These are phyloP conservation scores for Zeugodacus cucurbitae DNA, from an alignment of 1,140 invertebrate genomes.

Conservation along the genomic window DNA sequence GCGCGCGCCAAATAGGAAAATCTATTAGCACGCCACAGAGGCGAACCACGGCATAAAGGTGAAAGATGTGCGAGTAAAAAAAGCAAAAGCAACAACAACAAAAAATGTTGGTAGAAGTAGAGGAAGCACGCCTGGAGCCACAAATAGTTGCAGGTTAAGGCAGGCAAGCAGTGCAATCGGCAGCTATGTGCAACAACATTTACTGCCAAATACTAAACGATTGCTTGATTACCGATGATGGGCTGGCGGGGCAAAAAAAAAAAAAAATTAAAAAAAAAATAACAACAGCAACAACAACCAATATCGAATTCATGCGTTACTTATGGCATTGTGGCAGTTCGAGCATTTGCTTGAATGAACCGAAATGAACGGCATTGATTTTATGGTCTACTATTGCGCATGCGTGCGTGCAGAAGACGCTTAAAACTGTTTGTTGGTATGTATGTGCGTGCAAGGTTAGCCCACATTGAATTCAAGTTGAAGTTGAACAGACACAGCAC, in stretches of 20 bases:
- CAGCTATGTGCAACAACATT: conserved; percentile 13
- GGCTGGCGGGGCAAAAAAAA: neutral
- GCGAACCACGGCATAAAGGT: neutral
- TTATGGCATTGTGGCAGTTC: neutral
- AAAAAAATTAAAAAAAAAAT: too few relatives aligned
- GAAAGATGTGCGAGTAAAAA: neutral
- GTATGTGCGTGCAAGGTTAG: neutral
- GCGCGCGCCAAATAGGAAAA: conserved; percentile 12
- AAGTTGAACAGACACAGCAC: neutral
- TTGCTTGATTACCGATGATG: neutral
- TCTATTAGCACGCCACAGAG: neutral
- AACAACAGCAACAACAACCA: too few relatives aligned
- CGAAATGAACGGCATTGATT: neutral
- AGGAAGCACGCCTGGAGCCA: neutral
- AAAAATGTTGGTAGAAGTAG: neutral
- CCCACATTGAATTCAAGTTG: neutral
- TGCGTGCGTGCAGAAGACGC: neutral
- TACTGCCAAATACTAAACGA: conserved; percentile 16
- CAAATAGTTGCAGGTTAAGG: neutral
- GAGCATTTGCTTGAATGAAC: neutral
- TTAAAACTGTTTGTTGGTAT: neutral
- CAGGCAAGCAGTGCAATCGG: neutral
- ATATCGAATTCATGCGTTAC: neutral
- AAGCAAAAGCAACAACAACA: neutral
- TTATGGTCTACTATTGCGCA: neutral